phyloP scores from a whole-genome alignment of 2,797 vertebrate genomes.

The Denticeps clupeoides region DNA sequence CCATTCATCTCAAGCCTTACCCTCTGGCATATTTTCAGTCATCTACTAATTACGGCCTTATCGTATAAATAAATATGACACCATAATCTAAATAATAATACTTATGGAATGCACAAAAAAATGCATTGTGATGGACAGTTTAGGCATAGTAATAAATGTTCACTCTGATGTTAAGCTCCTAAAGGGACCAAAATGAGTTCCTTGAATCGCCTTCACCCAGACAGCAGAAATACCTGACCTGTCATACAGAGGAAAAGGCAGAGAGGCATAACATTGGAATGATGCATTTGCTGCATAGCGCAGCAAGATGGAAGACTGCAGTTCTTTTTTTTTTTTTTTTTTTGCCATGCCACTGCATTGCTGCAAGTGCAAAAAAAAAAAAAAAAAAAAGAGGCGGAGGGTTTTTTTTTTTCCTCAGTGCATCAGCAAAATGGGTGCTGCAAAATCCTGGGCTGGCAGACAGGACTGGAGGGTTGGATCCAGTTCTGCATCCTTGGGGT shows the following conservation, averaged over 20 bases:
- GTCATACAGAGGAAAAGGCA: background rate
- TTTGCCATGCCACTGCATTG: constrained; percentile 37
- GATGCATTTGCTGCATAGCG: constrained; percentile 38
- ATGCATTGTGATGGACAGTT: too few species aligned
- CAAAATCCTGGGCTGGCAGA: constrained; percentile 29
- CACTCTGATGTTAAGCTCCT: too few species aligned
- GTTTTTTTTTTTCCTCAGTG: constrained; percentile 26
- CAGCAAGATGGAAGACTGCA: constrained; percentile 22
- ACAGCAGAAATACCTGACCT: too few species aligned
- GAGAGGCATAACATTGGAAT: constrained; percentile 6
- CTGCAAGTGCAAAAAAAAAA: constrained; percentile 33
- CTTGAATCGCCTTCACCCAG: too few species aligned
- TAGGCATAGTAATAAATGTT: too few species aligned
- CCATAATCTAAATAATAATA: too few species aligned
- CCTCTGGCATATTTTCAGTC: too few species aligned
- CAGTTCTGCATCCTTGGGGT: background rate
- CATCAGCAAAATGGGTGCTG: constrained; percentile 35
- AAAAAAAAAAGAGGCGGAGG: constrained; percentile 22
- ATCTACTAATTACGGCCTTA: too few species aligned
- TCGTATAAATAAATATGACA: too few species aligned
- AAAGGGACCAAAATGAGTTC: too few species aligned
- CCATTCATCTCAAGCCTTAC: too few species aligned
- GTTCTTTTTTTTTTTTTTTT: constrained; percentile 8
- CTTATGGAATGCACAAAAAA: too few species aligned
- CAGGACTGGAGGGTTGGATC: constrained; percentile 2